Evolutionary conservation across 2,113 vertebrate genomes (phyloP).

Genomic region (Hyla sarda): DNA sequence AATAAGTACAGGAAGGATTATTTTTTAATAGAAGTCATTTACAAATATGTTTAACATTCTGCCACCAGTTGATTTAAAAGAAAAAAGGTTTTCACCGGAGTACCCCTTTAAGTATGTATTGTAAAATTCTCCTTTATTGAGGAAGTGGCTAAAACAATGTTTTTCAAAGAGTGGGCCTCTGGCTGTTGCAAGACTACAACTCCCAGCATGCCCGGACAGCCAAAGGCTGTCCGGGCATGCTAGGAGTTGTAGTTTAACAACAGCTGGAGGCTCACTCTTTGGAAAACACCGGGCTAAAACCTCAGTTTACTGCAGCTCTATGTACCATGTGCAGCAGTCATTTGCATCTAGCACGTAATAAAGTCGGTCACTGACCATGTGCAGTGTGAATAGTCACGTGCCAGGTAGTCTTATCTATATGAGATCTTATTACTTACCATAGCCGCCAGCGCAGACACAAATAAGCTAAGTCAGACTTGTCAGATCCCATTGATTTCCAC

Average conservation of each 20-base stretch:
- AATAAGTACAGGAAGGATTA: too few species aligned
- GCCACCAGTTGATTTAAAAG: too few species aligned
- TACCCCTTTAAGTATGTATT: neutral
- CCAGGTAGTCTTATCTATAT: slow-evolving; percentile 11
- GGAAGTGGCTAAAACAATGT: slow-evolving; percentile 15
- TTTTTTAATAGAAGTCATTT: too few species aligned
- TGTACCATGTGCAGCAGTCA: neutral
- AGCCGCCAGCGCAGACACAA: slow-evolving; percentile 19
- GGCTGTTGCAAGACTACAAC: too few species aligned
- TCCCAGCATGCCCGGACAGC: too few species aligned
- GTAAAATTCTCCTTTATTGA: neutral
- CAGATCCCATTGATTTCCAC: slow-evolving; percentile 24
- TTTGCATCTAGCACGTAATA: slow-evolving; percentile 7
- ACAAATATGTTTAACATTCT: too few species aligned
- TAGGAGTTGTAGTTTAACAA: too few species aligned
- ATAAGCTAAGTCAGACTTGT: slow-evolving; percentile 17
- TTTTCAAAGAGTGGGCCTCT: too few species aligned
- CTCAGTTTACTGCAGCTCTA: neutral
- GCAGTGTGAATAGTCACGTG: neutral
- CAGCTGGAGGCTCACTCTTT: too few species aligned
- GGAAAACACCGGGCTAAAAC: too few species aligned
- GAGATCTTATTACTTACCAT: slow-evolving; percentile 23
- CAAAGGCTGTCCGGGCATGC: too few species aligned
- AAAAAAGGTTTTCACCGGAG: too few species aligned
- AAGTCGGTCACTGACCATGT: neutral